Percentiles rank a stretch among this genome's conserved stretches.
phyloP scores from a whole-genome alignment of 2,113 vertebrate genomes.

The Microtus pennsylvanicus region DNA sequence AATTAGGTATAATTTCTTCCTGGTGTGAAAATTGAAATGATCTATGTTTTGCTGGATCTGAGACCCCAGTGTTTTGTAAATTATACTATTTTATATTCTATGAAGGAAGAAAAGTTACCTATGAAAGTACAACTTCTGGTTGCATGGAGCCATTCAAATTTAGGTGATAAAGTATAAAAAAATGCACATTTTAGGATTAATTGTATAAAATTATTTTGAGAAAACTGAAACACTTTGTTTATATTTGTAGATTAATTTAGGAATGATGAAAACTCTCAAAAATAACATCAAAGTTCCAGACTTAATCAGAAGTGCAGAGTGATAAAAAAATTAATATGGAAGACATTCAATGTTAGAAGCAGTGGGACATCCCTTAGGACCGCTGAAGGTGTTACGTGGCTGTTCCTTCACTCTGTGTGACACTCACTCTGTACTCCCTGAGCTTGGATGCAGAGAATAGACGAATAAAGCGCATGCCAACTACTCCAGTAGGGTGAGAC shows the following conservation, averaged over 20 bases:
- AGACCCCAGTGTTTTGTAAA: not conserved
- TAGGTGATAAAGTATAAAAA: slow-evolving; percentile 7
- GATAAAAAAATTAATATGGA: not conserved
- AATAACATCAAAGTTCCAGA: not conserved
- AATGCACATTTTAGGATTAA: slow-evolving; percentile 27
- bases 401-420: not conserved
- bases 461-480: not conserved
- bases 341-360: slow-evolving; percentile 11
- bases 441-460: not conserved
- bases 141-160: not conserved
- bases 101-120: not conserved
- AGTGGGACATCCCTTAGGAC: not conserved
- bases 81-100: not conserved
- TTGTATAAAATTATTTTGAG: not conserved
- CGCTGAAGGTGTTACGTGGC: not conserved
- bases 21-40: not conserved
- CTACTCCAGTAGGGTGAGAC: not conserved
- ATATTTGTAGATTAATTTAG: slow-evolving; percentile 38
- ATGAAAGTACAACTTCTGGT: not conserved
- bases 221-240: not conserved
- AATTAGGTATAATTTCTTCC: not conserved
- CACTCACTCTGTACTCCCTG: not conserved
- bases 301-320: not conserved
- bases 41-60: not conserved
- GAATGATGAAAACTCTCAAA: not conserved